A percentile compares a stretch with the other conserved stretches of the same genome.
Conservation (phyloP, 2,113 vertebrate species). For the Podarcis muralis region DNA sequence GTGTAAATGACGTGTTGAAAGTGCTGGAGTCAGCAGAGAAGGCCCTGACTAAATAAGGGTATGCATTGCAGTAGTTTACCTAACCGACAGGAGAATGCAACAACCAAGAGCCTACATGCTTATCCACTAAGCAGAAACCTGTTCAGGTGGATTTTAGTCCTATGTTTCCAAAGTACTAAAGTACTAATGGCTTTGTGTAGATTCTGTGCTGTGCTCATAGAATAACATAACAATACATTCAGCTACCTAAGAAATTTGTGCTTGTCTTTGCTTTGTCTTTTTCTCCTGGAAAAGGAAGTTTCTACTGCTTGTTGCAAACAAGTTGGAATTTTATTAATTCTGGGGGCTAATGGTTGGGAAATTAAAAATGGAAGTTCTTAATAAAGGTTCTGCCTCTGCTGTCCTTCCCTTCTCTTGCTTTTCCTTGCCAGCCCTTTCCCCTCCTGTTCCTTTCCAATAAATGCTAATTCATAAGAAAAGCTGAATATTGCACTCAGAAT, state of each 20-base stretch:
- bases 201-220: background rate
- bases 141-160: background rate
- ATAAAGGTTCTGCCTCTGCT: background rate
- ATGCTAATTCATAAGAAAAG: background rate
- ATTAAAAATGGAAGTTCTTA: background rate
- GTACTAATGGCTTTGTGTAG: background rate
- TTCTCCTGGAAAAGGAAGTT: background rate
- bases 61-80: slow-evolving; percentile 81
- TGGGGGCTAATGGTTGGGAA: background rate
- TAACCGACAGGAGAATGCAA: slow-evolving; percentile 78
- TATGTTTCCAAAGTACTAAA: fast-evolving
- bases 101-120: slow-evolving; percentile 77
- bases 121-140: slow-evolving; percentile 23
- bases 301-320: background rate
- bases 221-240: background rate
- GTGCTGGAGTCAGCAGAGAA: slow-evolving; percentile 78
- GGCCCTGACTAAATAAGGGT: slow-evolving; percentile 91
- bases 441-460: too few relatives aligned
- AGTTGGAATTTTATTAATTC: too few relatives aligned
- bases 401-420: background rate
- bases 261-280: background rate
- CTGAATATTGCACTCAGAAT: background rate
- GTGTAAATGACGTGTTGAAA: slow-evolving; percentile 84
- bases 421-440: too few relatives aligned
- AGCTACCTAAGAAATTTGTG: background rate